phyloP scores from a whole-genome alignment of 2,113 vertebrate genomes.

The Pardalotus punctatus region DNA sequence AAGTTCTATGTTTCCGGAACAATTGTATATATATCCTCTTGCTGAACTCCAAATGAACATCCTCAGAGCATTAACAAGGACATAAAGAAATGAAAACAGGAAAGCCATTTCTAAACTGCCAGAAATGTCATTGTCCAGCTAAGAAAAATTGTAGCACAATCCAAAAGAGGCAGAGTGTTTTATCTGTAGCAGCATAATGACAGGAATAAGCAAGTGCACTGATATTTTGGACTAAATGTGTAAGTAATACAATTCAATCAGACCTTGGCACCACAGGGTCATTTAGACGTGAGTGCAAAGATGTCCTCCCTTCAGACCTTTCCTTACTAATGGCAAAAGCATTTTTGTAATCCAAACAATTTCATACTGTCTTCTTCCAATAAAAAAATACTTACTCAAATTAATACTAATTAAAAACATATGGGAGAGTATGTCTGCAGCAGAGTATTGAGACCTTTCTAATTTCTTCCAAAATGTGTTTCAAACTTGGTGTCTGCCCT shows the following conservation, averaged over 20 bases:
- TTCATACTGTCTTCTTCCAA: constrained; percentile 7
- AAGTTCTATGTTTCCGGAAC: background rate
- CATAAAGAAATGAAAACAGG: background rate
- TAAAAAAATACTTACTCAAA: constrained; percentile 24
- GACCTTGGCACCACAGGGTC: background rate
- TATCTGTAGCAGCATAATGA: constrained; percentile 3
- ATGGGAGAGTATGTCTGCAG: background rate
- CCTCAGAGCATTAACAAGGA: background rate
- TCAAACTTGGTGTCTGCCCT: constrained; percentile 33
- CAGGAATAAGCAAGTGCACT: constrained; percentile 30
- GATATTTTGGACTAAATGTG: background rate
- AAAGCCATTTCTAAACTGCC: constrained; percentile 67
- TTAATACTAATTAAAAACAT: background rate
- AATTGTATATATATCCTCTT: background rate
- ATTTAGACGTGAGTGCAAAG: background rate
- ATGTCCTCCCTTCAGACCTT: background rate
- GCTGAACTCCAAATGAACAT: background rate
- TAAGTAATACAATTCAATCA: constrained; percentile 26
- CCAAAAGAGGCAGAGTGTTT: constrained; percentile 27
- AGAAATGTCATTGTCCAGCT: constrained; percentile 51
- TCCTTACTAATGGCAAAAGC: background rate
- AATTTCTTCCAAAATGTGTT: constrained; percentile 57
- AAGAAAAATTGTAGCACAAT: constrained; percentile 66
- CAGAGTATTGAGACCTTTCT: constrained; percentile 18
- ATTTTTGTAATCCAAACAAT: constrained; percentile 38